These are phyloP conservation scores for Leptobrachium leishanense DNA, from an alignment of 2,113 vertebrate species.

Conservation along the genomic window DNA sequence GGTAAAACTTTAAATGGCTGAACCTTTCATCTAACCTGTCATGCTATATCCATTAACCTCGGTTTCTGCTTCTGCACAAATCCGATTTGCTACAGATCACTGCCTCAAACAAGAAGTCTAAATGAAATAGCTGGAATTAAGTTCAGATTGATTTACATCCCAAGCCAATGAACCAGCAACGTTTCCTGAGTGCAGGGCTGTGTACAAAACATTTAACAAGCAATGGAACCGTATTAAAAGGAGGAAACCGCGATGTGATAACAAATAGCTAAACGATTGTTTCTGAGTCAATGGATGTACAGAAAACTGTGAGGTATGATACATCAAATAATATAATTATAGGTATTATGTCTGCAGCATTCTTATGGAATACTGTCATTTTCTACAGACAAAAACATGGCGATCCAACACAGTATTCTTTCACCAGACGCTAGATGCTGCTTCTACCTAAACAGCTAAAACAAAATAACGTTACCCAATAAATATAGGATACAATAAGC, in stretches of 20 bases:
- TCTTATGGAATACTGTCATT: too few relatives aligned
- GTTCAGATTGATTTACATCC: constrained; percentile 64
- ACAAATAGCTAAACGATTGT: not conserved
- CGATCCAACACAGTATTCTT: too few relatives aligned
- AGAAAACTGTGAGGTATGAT: not conserved
- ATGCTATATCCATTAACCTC: constrained; percentile 59
- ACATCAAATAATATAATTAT: too few relatives aligned
- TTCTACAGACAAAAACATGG: too few relatives aligned
- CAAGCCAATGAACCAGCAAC: constrained; percentile 59
- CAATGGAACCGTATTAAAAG: constrained; percentile 8
- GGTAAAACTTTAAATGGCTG: constrained; percentile 57
- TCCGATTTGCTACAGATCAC: constrained; percentile 67
- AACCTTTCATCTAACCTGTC: constrained; percentile 60
- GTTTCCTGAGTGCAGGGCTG: constrained; percentile 50
- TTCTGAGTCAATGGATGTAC: not conserved
- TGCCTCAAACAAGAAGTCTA: constrained; percentile 56
- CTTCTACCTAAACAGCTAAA: too few relatives aligned
- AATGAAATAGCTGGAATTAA: constrained; percentile 64
- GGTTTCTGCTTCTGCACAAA: constrained; percentile 64
- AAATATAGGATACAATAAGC: too few relatives aligned
- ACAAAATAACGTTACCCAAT: too few relatives aligned
- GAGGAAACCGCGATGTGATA: not conserved
- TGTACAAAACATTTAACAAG: constrained; percentile 49
- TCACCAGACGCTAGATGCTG: too few relatives aligned
- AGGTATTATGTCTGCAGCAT: too few relatives aligned